Conservation (phyloP, 1,140 invertebrate species). For the Drosophila repletoides region DNA sequence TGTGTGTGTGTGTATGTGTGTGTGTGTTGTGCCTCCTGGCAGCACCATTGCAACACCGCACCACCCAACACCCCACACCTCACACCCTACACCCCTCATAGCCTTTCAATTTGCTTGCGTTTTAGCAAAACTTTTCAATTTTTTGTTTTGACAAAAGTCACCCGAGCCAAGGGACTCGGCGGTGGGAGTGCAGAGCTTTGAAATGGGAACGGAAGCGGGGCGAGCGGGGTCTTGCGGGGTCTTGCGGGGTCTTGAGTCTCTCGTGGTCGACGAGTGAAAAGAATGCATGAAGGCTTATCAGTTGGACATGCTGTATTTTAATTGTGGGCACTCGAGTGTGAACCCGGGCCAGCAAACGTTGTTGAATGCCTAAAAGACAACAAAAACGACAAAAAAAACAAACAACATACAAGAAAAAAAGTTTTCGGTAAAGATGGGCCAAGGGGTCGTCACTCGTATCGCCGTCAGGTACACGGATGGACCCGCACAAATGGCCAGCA, state of each 20-base stretch:
- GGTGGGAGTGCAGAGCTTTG: neutral
- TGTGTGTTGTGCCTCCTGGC: slow-evolving; percentile 14
- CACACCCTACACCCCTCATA: slow-evolving; percentile 9
- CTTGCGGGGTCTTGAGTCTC: neutral
- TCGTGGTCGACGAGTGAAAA: slow-evolving; percentile 45
- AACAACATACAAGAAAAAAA: slow-evolving; percentile 9
- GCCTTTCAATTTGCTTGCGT: slow-evolving; percentile 66
- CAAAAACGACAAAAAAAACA: slow-evolving; percentile 9
- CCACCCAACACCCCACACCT: neutral
- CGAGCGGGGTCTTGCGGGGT: too few species aligned
- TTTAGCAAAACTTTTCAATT: slow-evolving; percentile 73
- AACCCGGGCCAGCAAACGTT: slow-evolving; percentile 32
- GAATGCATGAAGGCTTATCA: slow-evolving; percentile 78
- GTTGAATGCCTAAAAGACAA: too few species aligned
- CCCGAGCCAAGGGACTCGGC: neutral
- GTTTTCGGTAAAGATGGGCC: slow-evolving; percentile 17
- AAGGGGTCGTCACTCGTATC: slow-evolving; percentile 1
- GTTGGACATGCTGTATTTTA: slow-evolving; percentile 78
- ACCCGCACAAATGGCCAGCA: slow-evolving; percentile 42
- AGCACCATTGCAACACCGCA: neutral
- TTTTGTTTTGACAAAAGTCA: slow-evolving; percentile 38
- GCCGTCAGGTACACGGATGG: slow-evolving; percentile 27
- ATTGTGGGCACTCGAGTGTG: slow-evolving; percentile 77
- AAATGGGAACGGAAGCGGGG: neutral
- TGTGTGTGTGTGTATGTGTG: neutral